phyloP scores from a whole-genome alignment of 2,797 vertebrate species.

The Mergus octosetaceus region DNA sequence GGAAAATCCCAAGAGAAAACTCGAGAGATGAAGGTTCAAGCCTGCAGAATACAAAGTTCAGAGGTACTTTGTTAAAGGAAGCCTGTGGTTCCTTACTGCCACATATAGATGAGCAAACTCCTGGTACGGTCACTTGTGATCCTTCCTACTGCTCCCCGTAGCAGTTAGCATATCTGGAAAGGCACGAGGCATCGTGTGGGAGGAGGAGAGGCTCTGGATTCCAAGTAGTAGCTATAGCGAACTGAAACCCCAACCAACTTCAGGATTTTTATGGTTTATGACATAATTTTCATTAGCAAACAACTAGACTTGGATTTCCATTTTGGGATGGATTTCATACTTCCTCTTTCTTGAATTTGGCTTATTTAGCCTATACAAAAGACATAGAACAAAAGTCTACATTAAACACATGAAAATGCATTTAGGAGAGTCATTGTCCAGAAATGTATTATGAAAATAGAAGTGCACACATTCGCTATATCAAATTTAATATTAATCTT shows the following conservation, averaged over 20 bases:
- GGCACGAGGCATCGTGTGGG: accelerated
- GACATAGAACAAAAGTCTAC: neutral
- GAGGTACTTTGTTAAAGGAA: conserved; percentile 56
- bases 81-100: conserved; percentile 67
- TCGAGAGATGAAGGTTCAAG: conserved; percentile 45
- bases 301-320: neutral
- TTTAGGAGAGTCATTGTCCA: neutral
- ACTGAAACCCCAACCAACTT: neutral
- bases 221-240: neutral
- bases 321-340: neutral
- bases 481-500: conserved; percentile 22
- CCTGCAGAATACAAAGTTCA: conserved; percentile 54
- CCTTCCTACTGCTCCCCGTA: conserved; percentile 13
- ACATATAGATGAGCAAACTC: conserved; percentile 52
- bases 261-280: neutral
- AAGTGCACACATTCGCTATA: neutral
- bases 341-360: neutral
- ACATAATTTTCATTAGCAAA: neutral
- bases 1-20: conserved; percentile 61
- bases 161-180: neutral
- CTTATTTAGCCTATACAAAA: neutral
- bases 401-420: neutral
- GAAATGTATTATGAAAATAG: neutral
- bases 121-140: conserved; percentile 33
- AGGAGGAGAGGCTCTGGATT: neutral